Evolutionary conservation across 1,140 invertebrate genomes (phyloP).

Genomic region (Dinoponera quadriceps): DNA sequence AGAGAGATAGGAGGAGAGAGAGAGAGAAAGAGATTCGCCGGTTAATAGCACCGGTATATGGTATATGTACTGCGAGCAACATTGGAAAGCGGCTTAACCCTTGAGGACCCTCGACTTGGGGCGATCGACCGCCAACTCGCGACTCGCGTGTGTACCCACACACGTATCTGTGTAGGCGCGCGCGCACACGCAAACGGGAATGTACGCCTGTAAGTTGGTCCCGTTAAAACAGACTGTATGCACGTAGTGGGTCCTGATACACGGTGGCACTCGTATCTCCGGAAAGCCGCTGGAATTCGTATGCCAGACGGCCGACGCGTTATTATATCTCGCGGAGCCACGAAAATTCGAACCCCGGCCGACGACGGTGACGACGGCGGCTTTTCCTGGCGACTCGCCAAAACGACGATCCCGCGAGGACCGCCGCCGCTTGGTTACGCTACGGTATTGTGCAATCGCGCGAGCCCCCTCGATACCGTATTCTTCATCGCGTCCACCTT

Average conservation of each 20-base stretch:
- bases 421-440: slow-evolving; percentile 16
- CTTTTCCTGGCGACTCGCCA: slow-evolving; percentile 58
- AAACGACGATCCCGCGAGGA: slow-evolving; percentile 58
- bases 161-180: too few relatives aligned
- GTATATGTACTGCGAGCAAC: slow-evolving; percentile 59
- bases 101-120: slow-evolving; percentile 67
- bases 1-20: not conserved
- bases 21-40: slow-evolving; percentile 2
- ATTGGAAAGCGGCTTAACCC: slow-evolving; percentile 73
- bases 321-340: slow-evolving; percentile 66
- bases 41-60: slow-evolving; percentile 65
- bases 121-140: slow-evolving; percentile 63
- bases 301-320: slow-evolving; percentile 47
- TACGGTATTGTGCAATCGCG: slow-evolving; percentile 66
- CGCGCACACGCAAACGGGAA: not conserved
- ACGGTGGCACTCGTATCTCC: not conserved
- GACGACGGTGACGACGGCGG: too few relatives aligned
- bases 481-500: slow-evolving; percentile 32
- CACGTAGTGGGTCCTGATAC: not conserved
- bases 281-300: slow-evolving; percentile 65
- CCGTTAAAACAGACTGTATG: too few relatives aligned
- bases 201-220: too few relatives aligned
- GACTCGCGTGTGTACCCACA: not conserved
- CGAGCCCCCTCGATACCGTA: slow-evolving; percentile 60
- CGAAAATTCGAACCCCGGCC: slow-evolving; percentile 65